Base-by-base conservation (phyloP, 2,113 vertebrate genomes). In the Eudyptes chrysolophus region DNA sequence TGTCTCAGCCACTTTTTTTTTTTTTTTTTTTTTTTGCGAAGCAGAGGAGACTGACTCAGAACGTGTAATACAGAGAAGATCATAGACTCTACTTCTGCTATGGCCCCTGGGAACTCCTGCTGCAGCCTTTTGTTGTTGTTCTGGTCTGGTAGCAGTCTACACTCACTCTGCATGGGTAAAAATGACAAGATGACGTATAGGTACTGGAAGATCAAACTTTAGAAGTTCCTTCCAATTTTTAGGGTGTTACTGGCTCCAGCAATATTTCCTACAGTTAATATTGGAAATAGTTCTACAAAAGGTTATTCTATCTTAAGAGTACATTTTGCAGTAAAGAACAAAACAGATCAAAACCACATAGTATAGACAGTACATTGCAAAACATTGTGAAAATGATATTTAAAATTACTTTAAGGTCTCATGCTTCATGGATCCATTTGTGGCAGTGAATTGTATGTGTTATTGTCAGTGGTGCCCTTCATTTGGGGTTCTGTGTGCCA, bases 51-150 rank as follows among this genome's bases (percentile, higher is more conserved):
- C 6, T 90, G 22, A 68, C 78, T 94, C 66, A 92, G 54, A 88
- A 52, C 14, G 38, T 42, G 44, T 72, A 80, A 83, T 74, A 84
- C 46, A 84, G 76, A 80, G 68, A 81, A 71, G 54, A 84, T 80
- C 76, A 92, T 30, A 95, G 83, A 32, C 76, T 83, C 29, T 62
- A 10, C 29, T 82, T 60, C 57, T 90, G 30, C 64, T 80, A 0
- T 40, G 27, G 44, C 24, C 48, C 64, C 32, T 5, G 7, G 72
- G 60, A 95, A 22, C 48, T 77, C 27, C 49, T 94, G 49, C 79
- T 94, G n/a, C 30, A 90, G 68, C 68, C 51, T 84, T 96, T 78
- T 93, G 40, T 84, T 92, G 58, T 65, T 94, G 20, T 72, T 92
- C 75, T 88, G 51, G 58, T 64, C 68, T 70, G 38, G 51, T 74